phyloP scores from a whole-genome alignment of 1,140 invertebrate genomes.

The Apis dorsata region DNA sequence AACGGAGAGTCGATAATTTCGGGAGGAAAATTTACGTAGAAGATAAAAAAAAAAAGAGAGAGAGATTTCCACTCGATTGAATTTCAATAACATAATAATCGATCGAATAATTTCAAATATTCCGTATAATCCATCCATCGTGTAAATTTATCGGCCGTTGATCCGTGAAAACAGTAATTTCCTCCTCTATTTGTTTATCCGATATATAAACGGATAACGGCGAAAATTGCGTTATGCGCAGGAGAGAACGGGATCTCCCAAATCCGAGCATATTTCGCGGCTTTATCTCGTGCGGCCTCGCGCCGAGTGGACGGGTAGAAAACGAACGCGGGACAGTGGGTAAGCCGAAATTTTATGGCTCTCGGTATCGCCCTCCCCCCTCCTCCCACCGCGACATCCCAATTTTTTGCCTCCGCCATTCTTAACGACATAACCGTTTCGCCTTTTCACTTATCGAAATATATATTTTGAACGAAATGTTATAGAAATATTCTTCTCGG shows the following conservation, averaged over 20 bases:
- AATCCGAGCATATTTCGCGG: constrained; percentile 56
- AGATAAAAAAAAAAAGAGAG: too few relatives aligned
- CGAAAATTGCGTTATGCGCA: constrained; percentile 25
- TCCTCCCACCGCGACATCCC: constrained; percentile 29
- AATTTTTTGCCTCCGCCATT: constrained; percentile 25
- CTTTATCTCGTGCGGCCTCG: constrained; percentile 47
- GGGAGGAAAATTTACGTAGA: too few relatives aligned
- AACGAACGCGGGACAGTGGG: constrained; percentile 36
- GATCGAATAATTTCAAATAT: too few relatives aligned
- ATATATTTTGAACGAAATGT: too few relatives aligned
- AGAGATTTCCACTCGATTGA: too few relatives aligned
- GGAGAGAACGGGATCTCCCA: neutral
- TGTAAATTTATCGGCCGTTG: neutral
- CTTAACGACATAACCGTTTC: constrained; percentile 12
- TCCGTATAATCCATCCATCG: neutral
- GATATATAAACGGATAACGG: neutral
- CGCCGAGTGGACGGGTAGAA: constrained; percentile 33
- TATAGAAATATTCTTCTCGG: too few relatives aligned
- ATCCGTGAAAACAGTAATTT: neutral
- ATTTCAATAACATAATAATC: too few relatives aligned
- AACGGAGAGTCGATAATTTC: too few relatives aligned
- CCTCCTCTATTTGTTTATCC: constrained; percentile 20
- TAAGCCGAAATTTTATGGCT: constrained; percentile 58
- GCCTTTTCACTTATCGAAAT: neutral
- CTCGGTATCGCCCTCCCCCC: neutral